Conservation (phyloP, 2,888 invertebrate genomes). For the Drosophila paramelanica region DNA sequence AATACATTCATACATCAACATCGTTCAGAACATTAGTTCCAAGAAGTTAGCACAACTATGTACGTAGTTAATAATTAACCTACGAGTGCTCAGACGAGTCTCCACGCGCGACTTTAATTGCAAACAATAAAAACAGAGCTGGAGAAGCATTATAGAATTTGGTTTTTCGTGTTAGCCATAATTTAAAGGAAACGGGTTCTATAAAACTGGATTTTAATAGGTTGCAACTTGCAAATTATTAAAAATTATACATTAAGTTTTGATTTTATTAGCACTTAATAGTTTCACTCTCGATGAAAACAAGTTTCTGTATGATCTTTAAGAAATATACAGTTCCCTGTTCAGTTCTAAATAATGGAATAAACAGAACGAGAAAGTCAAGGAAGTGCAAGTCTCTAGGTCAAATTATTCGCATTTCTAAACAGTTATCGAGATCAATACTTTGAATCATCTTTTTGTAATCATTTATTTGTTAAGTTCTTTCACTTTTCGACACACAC, state of each 20-base stretch:
- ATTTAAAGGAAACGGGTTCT: constrained; percentile 47
- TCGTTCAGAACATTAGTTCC: constrained; percentile 2
- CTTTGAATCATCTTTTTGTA: not conserved
- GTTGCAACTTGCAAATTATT: constrained; percentile 2
- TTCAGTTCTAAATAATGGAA: constrained; percentile 1
- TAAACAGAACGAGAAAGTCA: constrained; percentile 12
- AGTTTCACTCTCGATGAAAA: constrained; percentile 41
- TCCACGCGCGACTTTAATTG: not conserved
- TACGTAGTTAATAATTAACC: constrained; percentile 7
- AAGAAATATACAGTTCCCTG: constrained; percentile 3
- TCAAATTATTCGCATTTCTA: constrained; percentile 1
- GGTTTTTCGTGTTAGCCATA: constrained; percentile 4
- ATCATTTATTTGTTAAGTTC: not conserved
- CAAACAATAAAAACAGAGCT: constrained; percentile 1
- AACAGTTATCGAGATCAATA: not conserved
- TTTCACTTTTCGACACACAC: not conserved
- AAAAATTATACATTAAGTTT: constrained; percentile 1
- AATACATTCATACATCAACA: not conserved
- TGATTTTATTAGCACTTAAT: constrained; percentile 34
- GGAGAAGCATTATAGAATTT: not conserved
- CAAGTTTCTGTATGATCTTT: constrained; percentile 24
- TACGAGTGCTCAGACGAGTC: not conserved
- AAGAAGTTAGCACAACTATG: constrained; percentile 2
- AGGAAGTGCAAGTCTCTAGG: constrained; percentile 19
- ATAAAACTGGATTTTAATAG: constrained; percentile 17